Evolutionary conservation across 2,113 vertebrate species (phyloP).

Genomic region (Peromyscus polionotus): DNA sequence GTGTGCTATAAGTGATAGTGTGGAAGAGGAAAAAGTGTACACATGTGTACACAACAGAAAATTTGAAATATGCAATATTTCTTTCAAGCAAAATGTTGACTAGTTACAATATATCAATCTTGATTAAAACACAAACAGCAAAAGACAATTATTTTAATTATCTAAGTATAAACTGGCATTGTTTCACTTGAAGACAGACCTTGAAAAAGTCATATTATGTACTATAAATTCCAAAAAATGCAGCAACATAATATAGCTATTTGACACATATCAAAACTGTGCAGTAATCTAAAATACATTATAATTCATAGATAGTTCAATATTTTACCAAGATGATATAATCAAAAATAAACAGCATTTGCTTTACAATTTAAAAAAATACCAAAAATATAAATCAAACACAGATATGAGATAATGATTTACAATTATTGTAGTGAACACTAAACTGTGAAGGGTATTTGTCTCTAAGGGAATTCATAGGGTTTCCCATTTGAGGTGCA

Average conservation of each 20-base stretch:
- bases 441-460: background rate
- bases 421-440: background rate
- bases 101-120: background rate
- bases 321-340: background rate
- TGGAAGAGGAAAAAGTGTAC: background rate
- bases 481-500: background rate
- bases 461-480: background rate
- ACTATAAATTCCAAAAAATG: background rate
- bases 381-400: background rate
- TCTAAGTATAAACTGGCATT: background rate
- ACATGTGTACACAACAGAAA: background rate
- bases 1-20: no score
- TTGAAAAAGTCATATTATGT: background rate
- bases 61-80: background rate
- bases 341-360: background rate
- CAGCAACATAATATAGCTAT: background rate
- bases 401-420: background rate
- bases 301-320: background rate
- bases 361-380: no score
- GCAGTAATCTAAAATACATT: background rate
- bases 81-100: background rate
- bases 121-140: background rate
- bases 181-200: background rate
- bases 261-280: background rate
- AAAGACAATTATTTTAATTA: background rate